Evolutionary conservation across 2,888 invertebrate species (phyloP).

Genomic region (Malthinus seriepunctatus): DNA sequence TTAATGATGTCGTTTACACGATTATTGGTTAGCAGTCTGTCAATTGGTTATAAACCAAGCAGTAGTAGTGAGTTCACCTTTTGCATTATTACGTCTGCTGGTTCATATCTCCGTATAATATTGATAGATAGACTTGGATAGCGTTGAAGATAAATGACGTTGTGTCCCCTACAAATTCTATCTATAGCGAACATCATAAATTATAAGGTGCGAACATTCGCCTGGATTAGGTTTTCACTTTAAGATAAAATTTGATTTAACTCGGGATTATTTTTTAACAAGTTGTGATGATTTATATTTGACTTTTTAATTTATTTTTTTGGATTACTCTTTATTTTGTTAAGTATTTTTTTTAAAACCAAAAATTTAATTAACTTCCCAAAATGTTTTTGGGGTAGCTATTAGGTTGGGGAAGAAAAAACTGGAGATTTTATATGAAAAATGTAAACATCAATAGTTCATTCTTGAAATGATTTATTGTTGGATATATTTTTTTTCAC

Average conservation of each 20-base stretch:
- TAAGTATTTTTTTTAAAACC: too few relatives aligned
- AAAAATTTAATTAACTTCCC: too few relatives aligned
- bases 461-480: too few relatives aligned
- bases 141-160: slow-evolving; percentile 39
- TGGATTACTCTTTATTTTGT: too few relatives aligned
- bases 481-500: too few relatives aligned
- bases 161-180: slow-evolving; percentile 39
- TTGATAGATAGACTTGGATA: slow-evolving; percentile 40
- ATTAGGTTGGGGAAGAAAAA: too few relatives aligned
- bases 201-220: slow-evolving; percentile 38
- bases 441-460: too few relatives aligned
- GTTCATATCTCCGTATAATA: slow-evolving; percentile 38
- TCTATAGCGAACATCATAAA: slow-evolving; percentile 36
- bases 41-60: background rate
- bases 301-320: slow-evolving; percentile 9
- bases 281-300: slow-evolving; percentile 17
- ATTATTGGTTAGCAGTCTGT: background rate
- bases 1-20: background rate
- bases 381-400: too few relatives aligned
- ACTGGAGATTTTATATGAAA: too few relatives aligned
- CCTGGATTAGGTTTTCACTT: slow-evolving; percentile 39
- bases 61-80: slow-evolving; percentile 18
- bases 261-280: slow-evolving; percentile 32
- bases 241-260: slow-evolving; percentile 38
- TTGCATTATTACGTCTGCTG: slow-evolving; percentile 23